Evolutionary conservation across 1,140 invertebrate species (phyloP), one percentile per base, ranked within the genome.

Genomic region (Vollenhovia emeryi): DNA sequence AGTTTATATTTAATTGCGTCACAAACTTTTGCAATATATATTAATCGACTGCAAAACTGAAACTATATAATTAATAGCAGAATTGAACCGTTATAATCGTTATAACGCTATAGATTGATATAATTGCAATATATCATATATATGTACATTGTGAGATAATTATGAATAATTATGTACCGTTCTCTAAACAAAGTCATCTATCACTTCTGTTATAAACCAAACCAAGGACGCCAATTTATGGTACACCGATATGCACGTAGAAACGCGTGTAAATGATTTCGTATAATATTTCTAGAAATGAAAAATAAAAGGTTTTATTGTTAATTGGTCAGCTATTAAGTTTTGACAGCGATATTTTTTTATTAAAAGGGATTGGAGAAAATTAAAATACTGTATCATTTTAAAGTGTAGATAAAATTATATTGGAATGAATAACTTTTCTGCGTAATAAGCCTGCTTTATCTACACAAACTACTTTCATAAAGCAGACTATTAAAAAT

Each of bases 1-100:
- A 55, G 59, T 79, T 86, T 76, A 83, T 88, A 80, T 74, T 62
- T 78, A 71, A 82, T 83, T 82, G 79, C 84, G 75, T 85, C 69
- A 88, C 78, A 84, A 87, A 87, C 59, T 90, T 84, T 52, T 73
- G 30, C n/a, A 33, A 90, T 84, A 75, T 30, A 86, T 82, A 57
- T 57, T 80, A 84, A 90, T 88, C 78, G 66, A 87, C n/a, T 85
- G 45, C 48, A 78, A 43, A 78, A 73, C n/a, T 66, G 27, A 5
- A 33, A 13, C 45, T 36, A 24, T 83, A 50, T 13, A 75, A 30
- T 52, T 60, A 76, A 45, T 69, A 21, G 15, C n/a, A 45, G 33
- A 73, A 50, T 78, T 52, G 27, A 57, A 55, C 7, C 40, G 3
- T 69, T 60, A 45, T 36, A 21, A 59, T 52, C 33, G 33, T 52